Evolutionary conservation across 2,797 vertebrate genomes (phyloP).

Genomic region (Rhabdomys pumilio): DNA sequence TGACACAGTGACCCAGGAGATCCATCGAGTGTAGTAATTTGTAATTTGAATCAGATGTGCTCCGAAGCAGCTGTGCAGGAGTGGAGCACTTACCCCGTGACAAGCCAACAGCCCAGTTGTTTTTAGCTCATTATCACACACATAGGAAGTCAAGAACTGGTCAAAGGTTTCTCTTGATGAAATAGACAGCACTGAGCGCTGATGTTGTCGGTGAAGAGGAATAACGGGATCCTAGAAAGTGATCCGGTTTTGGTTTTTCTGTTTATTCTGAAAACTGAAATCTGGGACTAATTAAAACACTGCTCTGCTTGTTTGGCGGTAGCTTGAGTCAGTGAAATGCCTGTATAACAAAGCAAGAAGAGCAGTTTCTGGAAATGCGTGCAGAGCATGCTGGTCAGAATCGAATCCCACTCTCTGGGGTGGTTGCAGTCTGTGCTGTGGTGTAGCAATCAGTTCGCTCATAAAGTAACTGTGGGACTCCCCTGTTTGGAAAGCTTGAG

Average conservation of each 20-base stretch:
- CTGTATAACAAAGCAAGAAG: neutral
- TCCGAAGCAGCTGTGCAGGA: neutral
- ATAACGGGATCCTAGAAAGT: neutral
- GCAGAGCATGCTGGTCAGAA: neutral
- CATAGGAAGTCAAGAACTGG: slow-evolving; percentile 25
- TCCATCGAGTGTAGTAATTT: slow-evolving; percentile 51
- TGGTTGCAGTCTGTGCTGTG: neutral
- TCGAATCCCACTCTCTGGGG: neutral
- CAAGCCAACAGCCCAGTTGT: slow-evolving; percentile 4
- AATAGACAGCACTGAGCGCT: neutral
- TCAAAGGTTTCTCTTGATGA: neutral
- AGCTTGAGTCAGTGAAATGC: slow-evolving; percentile 43
- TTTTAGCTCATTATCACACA: slow-evolving; percentile 63
- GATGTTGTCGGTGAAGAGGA: neutral
- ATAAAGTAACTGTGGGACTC: neutral
- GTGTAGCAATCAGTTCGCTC: neutral
- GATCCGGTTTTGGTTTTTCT: neutral
- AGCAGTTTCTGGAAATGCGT: slow-evolving; percentile 62
- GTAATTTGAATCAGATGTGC: slow-evolving; percentile 67
- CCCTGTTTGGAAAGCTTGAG: neutral
- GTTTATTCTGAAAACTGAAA: slow-evolving; percentile 57
- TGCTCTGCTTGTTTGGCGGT: slow-evolving; percentile 43
- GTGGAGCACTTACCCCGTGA: slow-evolving; percentile 10
- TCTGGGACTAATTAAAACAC: slow-evolving; percentile 62
- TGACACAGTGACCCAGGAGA: slow-evolving; percentile 69